phyloP scores from a whole-genome alignment of 2,888 invertebrate species.

The Mycalesis mineus region DNA sequence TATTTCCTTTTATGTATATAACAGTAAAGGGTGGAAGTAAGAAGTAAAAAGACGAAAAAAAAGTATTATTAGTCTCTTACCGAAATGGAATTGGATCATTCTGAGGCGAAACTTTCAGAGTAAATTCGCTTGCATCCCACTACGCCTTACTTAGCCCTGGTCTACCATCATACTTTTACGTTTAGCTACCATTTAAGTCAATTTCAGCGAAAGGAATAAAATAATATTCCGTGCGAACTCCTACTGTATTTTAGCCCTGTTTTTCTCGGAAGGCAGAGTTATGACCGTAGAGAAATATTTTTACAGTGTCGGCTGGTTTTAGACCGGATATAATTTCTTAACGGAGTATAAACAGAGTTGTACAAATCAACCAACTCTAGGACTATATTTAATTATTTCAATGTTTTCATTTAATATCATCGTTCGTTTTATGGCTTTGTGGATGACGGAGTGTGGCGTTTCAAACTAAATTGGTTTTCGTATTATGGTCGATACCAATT shows the following conservation, averaged over 20 bases:
- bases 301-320: constrained; percentile 17
- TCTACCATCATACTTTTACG: constrained; percentile 71
- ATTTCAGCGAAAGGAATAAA: constrained; percentile 55
- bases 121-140: constrained; percentile 63
- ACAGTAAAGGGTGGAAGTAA: constrained; percentile 77
- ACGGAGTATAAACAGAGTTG: background rate
- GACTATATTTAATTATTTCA: background rate
- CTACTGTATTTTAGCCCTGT: constrained; percentile 39
- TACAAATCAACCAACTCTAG: background rate
- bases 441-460: constrained; percentile 2
- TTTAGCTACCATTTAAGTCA: constrained; percentile 66
- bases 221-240: constrained; percentile 46
- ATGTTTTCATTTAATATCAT: background rate
- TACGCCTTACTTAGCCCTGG: constrained; percentile 71
- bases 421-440: constrained; percentile 7
- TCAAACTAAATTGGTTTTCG: constrained; percentile 8
- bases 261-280: constrained; percentile 31
- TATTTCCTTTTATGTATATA: constrained; percentile 58
- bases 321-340: constrained; percentile 4
- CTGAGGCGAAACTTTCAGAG: constrained; percentile 72
- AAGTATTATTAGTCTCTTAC: constrained; percentile 78
- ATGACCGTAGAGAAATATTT: constrained; percentile 32
- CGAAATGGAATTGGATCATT: constrained; percentile 79
- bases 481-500: constrained; percentile 16
- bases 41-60: constrained; percentile 77